Percentiles rank a stretch among this genome's conserved stretches.
Conservation (phyloP, 1,140 invertebrate genomes). For the Belonocnema kinseyi region DNA sequence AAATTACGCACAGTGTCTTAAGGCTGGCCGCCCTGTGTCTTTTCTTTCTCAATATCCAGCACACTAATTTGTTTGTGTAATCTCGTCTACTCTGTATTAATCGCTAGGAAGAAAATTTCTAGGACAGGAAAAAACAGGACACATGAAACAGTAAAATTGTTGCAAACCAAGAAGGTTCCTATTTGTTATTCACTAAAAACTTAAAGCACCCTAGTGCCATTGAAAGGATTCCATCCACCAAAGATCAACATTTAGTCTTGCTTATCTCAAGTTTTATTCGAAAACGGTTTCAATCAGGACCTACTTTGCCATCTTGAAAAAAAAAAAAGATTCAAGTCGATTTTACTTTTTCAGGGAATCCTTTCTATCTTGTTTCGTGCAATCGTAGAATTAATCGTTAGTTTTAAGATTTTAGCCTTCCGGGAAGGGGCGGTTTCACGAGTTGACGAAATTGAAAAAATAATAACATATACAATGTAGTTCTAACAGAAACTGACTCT, state of each 20-base stretch:
- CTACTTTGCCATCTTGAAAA: not conserved
- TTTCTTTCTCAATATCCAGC: constrained; percentile 26
- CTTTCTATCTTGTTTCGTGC: constrained; percentile 61
- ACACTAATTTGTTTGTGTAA: constrained; percentile 18
- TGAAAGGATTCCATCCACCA: constrained; percentile 31
- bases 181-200: constrained; percentile 8
- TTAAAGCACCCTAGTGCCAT: constrained; percentile 28
- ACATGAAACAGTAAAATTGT: constrained; percentile 19
- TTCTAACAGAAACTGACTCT: constrained; percentile 4
- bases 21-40: constrained; percentile 33
- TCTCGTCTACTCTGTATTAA: constrained; percentile 24
- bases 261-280: constrained; percentile 26
- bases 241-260: constrained; percentile 31
- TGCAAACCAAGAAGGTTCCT: not conserved
- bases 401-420: constrained; percentile 16
- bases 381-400: constrained; percentile 64
- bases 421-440: constrained; percentile 5
- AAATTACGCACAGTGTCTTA: constrained; percentile 39
- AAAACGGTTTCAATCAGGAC: constrained; percentile 5
- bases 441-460: not conserved
- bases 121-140: constrained; percentile 5
- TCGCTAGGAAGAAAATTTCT: constrained; percentile 8
- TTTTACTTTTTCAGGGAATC: constrained; percentile 19
- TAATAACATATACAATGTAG: not conserved
- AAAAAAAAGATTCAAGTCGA: not conserved